Evolutionary conservation across 1,140 invertebrate species (phyloP), one percentile per base, ranked within the genome.

Genomic region (Calliphora vicina): DNA sequence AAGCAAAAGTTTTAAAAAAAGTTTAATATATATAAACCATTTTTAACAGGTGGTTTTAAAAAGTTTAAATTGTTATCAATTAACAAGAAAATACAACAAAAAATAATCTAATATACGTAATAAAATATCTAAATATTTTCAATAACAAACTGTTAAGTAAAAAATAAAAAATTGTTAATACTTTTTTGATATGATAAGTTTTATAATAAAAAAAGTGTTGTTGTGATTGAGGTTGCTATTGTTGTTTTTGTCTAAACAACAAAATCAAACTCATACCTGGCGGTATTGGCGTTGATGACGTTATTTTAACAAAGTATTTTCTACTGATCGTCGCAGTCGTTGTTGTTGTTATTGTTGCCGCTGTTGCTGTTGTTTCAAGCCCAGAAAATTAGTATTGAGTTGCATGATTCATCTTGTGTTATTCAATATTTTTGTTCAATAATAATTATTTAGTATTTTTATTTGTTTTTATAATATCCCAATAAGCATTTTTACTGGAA

Each of bases 381-480:
- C 61, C 17, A 67, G 61, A 67, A 67, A 67, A 23, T 67, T 23
- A 17, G 20, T 67, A 3, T 25, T 67, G 12, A 67, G 12, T 25
- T 23, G 61, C 9, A 67, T 67, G 61, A 67, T 20, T 67, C 61
- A 67, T 67, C 61, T 0, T 20, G 4, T 67, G 61, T 67, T 67
- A 67, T 67, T 67, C 61, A 67, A 67, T 67, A 67, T 67, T 67
- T 57, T 57, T 35, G 6, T 35, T 35, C 35, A 35, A 35, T 23
- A 67, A 67, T 67, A 25, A 67, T 67, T 25, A 67, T 67, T 67
- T 23, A 67, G 57, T 67, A n/a, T 67, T 67, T 67, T 67, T 67
- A 23, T 67, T 67, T 67, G 61, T 67, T 67, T 67, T 67, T 67
- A 67, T 67, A 23, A 67, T 67, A 67, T n/a, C n/a, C n/a, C n/a